Base-by-base conservation (phyloP, 2,888 invertebrate genomes). In the Pandemis corylana region DNA sequence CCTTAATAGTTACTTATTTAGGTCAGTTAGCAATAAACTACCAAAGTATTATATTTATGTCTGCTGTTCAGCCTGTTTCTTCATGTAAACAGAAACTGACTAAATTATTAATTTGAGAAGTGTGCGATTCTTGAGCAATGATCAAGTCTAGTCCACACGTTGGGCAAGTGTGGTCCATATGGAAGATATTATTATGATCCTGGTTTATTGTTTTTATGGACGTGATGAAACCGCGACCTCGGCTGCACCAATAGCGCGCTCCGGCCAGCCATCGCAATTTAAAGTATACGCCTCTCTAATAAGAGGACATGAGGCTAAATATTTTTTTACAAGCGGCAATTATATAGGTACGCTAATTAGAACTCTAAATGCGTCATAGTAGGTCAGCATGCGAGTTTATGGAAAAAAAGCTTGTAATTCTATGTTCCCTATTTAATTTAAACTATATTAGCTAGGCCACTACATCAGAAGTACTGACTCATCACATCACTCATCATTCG, bases 211-310 rank as follows among this genome's bases (percentile, higher is more conserved):
- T 88, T 86, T 88, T 89, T 85, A 87, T 85, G 87, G 84, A 85
- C 83, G 84, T 89, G 91, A 91, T 91, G 90, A 91, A 91, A 90
- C 89, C 84, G 86, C 89, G 92, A 85, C 91, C 91, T 90, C 91
- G 90, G 76, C 80, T 93, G 89, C 84, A 83, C 87, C 90, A 91
- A 93, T 90, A 86, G 89, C 87, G 84, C 83, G 83, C 85, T 85
- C 82, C 84, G 83, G 85, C 87, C 85, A 89, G 85, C 90, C 91
- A 90, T 90, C 88, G 89, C 89, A 91, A 91, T 90, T 92, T 89
- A 89, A 89, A 88, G 88, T 90, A 84, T 86, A 85, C 82, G 79
- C 78, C 78, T 80, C 67, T 76, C 78, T 62, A 75, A 71, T 75
- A 56, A 75, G 70, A 64, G 46, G 68, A 75, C 66, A 53, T 62